These are phyloP conservation scores for Daubentonia madagascariensis DNA, from an alignment of 2,113 vertebrate species.

Conservation along the genomic window DNA sequence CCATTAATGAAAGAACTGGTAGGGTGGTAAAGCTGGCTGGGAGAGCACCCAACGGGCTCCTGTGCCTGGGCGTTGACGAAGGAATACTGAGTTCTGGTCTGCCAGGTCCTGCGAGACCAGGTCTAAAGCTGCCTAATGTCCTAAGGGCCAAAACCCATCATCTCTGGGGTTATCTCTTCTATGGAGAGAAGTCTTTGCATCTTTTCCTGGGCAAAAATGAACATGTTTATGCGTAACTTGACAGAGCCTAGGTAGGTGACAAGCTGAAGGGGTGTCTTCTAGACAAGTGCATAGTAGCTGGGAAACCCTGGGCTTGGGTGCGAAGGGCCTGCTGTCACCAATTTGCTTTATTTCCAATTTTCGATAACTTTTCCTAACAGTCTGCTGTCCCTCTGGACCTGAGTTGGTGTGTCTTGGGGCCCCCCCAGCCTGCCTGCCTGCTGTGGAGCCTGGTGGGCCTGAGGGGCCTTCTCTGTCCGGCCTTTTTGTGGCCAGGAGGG, in stretches of 20 bases:
- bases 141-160: accelerated
- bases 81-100: not conserved
- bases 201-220: not conserved
- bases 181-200: not conserved
- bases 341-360: not conserved
- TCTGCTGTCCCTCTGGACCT: not conserved
- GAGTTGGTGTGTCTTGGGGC: not conserved
- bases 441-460: not conserved
- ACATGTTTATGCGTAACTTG: accelerated
- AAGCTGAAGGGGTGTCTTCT: accelerated
- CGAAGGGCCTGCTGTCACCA: not conserved
- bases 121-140: accelerated
- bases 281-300: not conserved
- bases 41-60: accelerated
- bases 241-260: accelerated
- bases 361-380: not conserved
- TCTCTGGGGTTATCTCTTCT: not conserved
- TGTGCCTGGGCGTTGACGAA: not conserved
- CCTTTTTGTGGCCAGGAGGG: not conserved
- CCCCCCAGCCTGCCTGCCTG: too few relatives aligned
- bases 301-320: accelerated
- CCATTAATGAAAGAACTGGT: accelerated
- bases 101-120: not conserved
- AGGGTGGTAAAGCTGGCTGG: accelerated
- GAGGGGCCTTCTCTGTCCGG: accelerated